Evolutionary conservation across 2,797 vertebrate genomes (phyloP).

Genomic region (Danio jaintianensis): DNA sequence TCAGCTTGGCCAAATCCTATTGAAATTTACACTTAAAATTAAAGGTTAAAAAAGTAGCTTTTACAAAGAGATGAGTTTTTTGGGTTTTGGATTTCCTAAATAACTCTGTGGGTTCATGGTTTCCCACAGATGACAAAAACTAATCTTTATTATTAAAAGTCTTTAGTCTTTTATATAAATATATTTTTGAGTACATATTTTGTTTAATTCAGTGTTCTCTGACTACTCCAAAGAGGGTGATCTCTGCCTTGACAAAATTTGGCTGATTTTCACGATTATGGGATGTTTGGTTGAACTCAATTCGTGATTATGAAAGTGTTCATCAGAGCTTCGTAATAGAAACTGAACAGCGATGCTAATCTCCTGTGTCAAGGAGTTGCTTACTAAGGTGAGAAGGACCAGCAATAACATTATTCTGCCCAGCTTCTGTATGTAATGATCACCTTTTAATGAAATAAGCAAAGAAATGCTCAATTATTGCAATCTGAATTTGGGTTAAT

Average conservation of each 20-base stretch:
- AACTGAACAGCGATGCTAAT: constrained; percentile 12
- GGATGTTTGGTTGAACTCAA: constrained; percentile 1
- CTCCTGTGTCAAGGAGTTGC: not conserved
- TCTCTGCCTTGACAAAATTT: not conserved
- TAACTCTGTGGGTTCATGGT: not conserved
- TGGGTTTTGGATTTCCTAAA: not conserved
- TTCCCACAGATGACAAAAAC: not conserved
- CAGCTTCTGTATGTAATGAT: not conserved
- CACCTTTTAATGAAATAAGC: not conserved
- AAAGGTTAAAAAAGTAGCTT: not conserved
- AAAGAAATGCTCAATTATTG: not conserved
- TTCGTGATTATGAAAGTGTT: constrained; percentile 27
- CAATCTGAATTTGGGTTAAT: no score
- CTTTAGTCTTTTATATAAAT: not conserved
- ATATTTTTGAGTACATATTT: not conserved
- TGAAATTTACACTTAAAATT: constrained; percentile 1
- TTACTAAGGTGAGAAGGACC: not conserved
- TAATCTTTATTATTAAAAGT: not conserved
- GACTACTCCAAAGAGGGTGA: not conserved
- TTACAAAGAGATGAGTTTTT: not conserved
- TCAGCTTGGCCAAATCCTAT: constrained; percentile 40
- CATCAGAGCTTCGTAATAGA: constrained; percentile 39
- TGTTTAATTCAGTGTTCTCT: not conserved
- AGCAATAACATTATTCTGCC: not conserved
- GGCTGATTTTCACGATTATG: constrained; percentile 16